A percentile compares a stretch with the other conserved stretches of the same genome.
These are phyloP conservation scores for Solea solea DNA, from an alignment of 2,113 vertebrate species.

Conservation along the genomic window DNA sequence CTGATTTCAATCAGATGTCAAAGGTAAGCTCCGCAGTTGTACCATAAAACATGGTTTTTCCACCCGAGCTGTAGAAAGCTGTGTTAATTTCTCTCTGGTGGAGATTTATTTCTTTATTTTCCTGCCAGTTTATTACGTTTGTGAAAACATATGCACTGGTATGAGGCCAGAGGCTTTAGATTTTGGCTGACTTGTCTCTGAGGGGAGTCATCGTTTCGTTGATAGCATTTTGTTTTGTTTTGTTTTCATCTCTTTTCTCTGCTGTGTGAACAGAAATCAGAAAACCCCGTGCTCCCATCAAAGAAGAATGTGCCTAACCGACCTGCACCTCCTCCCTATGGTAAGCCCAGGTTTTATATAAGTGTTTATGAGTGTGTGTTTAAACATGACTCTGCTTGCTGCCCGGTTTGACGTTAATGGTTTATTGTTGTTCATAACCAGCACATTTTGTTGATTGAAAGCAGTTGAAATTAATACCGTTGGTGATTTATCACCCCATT, in stretches of 20 bases:
- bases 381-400: constrained; percentile 16
- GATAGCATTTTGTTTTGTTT: background rate
- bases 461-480: background rate
- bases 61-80: constrained; percentile 32
- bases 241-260: constrained; percentile 14
- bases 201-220: constrained; percentile 30
- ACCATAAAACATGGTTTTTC: constrained; percentile 57
- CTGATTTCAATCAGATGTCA: constrained; percentile 96
- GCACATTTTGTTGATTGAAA: constrained; percentile 5
- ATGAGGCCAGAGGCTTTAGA: constrained; percentile 26
- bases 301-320: constrained; percentile 79
- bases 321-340: constrained; percentile 81
- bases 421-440: constrained; percentile 7
- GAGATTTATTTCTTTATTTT: constrained; percentile 36
- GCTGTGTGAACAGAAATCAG: constrained; percentile 65
- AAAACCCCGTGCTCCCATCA: constrained; percentile 69
- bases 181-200: constrained; percentile 19
- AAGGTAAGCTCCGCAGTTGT: constrained; percentile 84
- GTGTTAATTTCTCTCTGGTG: constrained; percentile 27
- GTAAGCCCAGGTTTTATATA: constrained; percentile 58
- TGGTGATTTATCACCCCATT: background rate
- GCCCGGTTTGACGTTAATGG: constrained; percentile 1
- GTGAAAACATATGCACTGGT: constrained; percentile 27
- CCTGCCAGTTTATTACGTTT: constrained; percentile 33
- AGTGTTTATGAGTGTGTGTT: background rate